Conservation (phyloP, 2,888 invertebrate genomes). For the Parnassius orleans region DNA sequence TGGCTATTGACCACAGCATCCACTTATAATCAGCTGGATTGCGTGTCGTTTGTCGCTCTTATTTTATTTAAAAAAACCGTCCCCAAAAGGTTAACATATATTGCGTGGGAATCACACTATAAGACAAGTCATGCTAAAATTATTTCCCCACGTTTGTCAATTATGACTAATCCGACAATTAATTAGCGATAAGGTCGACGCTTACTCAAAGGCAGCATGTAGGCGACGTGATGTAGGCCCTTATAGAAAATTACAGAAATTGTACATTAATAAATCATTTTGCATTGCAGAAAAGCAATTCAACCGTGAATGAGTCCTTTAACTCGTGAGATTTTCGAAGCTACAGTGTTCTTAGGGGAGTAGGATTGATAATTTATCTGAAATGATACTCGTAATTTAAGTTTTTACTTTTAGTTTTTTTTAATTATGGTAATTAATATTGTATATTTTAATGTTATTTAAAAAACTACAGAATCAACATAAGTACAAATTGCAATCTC, state of each 20-base stretch:
- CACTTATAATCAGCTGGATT: no score
- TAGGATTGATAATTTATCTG: no score
- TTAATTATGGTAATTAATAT: no score
- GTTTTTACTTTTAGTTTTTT: no score
- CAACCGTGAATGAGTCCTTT: slow-evolving; percentile 27
- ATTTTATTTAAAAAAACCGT: no score
- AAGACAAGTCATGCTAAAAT: slow-evolving; percentile 11
- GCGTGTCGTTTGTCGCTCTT: no score
- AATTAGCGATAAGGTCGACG: slow-evolving; percentile 23
- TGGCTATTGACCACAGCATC: no score
- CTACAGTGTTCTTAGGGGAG: no score
- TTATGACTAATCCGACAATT: slow-evolving; percentile 21
- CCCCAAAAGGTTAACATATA: slow-evolving; percentile 1
- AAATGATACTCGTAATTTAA: no score
- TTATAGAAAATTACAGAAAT: slow-evolving; percentile 24
- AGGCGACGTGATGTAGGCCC: slow-evolving; percentile 19
- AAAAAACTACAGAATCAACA: no score
- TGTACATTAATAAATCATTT: slow-evolving; percentile 27
- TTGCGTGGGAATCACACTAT: slow-evolving; percentile 25
- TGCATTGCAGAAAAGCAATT: slow-evolving; percentile 19
- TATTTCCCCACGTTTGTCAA: slow-evolving; percentile 7
- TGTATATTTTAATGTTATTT: no score
- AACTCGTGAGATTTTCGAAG: slow-evolving; percentile 17
- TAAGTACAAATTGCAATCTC: no score
- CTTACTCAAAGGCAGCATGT: slow-evolving; percentile 22